phyloP scores from a whole-genome alignment of 2,888 invertebrate species.

The Hydroisotoma schaefferi region DNA sequence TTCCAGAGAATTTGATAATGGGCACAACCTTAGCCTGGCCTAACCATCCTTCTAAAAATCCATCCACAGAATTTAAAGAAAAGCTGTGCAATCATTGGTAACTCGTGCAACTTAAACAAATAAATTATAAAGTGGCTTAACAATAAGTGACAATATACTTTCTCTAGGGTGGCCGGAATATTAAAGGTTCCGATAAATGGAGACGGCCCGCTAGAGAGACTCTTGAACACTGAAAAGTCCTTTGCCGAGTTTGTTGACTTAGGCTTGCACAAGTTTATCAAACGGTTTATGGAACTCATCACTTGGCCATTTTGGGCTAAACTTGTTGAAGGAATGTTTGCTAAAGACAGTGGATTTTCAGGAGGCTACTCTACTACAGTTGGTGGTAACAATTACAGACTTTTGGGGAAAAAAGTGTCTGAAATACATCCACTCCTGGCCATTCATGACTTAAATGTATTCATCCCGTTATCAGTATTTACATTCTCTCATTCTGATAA shows the following conservation, averaged over 20 bases:
- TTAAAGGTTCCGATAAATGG: slow-evolving; percentile 11
- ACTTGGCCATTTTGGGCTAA: slow-evolving; percentile 8
- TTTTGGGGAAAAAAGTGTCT: slow-evolving; percentile 5
- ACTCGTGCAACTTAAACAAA: neutral
- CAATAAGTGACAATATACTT: neutral
- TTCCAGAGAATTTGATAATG: slow-evolving; percentile 8
- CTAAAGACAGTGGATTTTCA: slow-evolving; percentile 9
- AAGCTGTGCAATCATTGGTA: slow-evolving; percentile 32
- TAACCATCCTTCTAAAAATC: slow-evolving; percentile 18
- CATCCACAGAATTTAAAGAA: neutral
- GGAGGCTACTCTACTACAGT: slow-evolving; percentile 16
- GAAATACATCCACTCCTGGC: slow-evolving; percentile 14
- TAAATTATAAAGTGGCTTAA: neutral
- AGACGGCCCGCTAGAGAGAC: slow-evolving; percentile 7
- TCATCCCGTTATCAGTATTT: slow-evolving; percentile 15
- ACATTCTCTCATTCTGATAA: slow-evolving; percentile 26
- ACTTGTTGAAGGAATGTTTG: neutral
- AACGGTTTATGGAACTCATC: slow-evolving; percentile 11
- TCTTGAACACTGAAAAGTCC: slow-evolving; percentile 7
- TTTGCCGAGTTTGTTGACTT: neutral
- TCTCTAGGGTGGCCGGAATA: slow-evolving; percentile 12
- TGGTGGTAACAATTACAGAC: slow-evolving; percentile 15
- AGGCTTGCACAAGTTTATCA: slow-evolving; percentile 18
- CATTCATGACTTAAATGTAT: slow-evolving; percentile 16
- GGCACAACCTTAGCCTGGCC: slow-evolving; percentile 20